Conservation (phyloP, 1,140 invertebrate genomes). For the Choristoneura fumiferana region DNA sequence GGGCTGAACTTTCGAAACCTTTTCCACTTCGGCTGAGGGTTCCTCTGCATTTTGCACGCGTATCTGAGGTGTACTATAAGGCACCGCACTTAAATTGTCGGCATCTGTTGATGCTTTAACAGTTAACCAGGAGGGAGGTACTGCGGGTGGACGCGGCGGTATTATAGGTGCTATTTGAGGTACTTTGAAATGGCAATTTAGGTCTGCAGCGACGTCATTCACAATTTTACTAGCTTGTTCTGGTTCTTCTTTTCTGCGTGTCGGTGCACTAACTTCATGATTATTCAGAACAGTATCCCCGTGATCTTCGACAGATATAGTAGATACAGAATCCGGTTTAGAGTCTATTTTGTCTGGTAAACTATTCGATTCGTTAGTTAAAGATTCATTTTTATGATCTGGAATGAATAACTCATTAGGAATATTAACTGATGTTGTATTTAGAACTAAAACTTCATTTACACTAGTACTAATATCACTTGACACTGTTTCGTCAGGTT, state of each 20-base stretch:
- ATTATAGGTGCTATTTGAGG: constrained; percentile 1
- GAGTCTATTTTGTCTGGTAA: constrained; percentile 26
- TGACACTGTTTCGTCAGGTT: constrained; percentile 25
- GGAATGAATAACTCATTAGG: constrained; percentile 59
- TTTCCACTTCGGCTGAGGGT: constrained; percentile 29
- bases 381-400: constrained; percentile 40
- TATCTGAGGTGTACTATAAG: constrained; percentile 42
- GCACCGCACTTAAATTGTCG: constrained; percentile 27
- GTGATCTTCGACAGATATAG: background rate
- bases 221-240: constrained; percentile 4
- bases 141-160: constrained; percentile 55
- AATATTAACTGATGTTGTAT: constrained; percentile 38
- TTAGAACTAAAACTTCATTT: constrained; percentile 29
- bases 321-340: constrained; percentile 10
- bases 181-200: background rate
- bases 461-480: constrained; percentile 36
- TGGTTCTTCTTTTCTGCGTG: background rate
- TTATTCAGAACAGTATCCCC: background rate
- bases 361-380: constrained; percentile 35
- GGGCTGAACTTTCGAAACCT: constrained; percentile 34
- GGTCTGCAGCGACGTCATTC: background rate
- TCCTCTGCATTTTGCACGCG: constrained; percentile 51
- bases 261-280: constrained; percentile 4
- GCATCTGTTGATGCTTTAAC: constrained; percentile 20
- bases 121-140: constrained; percentile 59